Percentiles rank a stretch among this genome's conserved stretches.
Conservation (phyloP, 2,888 invertebrate species). For the Dryococelus australis region DNA sequence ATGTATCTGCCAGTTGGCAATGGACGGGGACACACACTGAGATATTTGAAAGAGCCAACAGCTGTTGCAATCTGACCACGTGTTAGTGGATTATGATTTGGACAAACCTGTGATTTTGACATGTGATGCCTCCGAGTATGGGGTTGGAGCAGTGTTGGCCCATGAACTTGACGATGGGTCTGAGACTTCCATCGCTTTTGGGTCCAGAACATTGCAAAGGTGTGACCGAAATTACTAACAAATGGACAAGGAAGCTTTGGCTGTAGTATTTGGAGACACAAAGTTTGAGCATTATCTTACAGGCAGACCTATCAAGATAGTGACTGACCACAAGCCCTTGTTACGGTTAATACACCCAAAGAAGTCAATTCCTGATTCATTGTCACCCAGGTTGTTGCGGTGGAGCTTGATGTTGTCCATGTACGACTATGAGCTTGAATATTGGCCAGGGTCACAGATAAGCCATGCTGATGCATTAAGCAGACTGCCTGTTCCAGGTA, state of each 20-base stretch:
- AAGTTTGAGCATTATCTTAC: background rate
- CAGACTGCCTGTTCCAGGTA: conserved; percentile 20
- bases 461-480: conserved; percentile 39
- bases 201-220: background rate
- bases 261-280: background rate
- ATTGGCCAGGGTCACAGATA: background rate
- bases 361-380: conserved; percentile 41
- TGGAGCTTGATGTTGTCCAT: background rate
- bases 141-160: conserved; percentile 47
- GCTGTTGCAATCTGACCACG: background rate
- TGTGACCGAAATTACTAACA: background rate
- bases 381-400: conserved; percentile 31
- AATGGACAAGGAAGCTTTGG: background rate
- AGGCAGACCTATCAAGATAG: background rate
- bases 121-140: background rate
- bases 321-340: conserved; percentile 46
- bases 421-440: conserved; percentile 26
- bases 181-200: conserved; percentile 50
- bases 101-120: background rate
- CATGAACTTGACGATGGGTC: conserved; percentile 50
- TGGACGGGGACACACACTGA: too few relatives aligned
- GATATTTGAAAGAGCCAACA: background rate
- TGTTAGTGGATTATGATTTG: background rate
- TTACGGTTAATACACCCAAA: conserved; percentile 47
- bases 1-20: background rate